phyloP scores from a whole-genome alignment of 2,113 vertebrate species.

The Geococcyx californianus region DNA sequence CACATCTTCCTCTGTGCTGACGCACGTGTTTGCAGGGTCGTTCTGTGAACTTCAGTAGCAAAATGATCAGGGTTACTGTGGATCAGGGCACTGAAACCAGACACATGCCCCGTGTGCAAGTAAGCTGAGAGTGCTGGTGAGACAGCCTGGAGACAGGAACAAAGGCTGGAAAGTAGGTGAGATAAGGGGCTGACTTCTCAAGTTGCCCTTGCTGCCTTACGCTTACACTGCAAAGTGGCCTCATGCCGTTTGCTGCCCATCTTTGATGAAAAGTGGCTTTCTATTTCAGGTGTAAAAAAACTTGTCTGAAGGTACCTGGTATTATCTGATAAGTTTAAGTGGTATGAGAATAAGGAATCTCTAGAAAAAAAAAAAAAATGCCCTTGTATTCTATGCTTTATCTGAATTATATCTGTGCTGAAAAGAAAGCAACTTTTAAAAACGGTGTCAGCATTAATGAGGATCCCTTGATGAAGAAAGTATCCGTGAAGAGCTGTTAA shows the following conservation, averaged over 20 bases:
- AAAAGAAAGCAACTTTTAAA: not conserved
- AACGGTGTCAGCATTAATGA: not conserved
- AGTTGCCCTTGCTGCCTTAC: not conserved
- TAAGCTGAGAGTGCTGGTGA: not conserved
- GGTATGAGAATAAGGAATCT: not conserved
- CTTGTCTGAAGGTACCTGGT: not conserved
- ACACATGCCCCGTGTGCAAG: accelerated
- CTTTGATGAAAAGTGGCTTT: not conserved
- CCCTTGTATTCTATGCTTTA: not conserved
- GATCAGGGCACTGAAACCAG: not conserved
- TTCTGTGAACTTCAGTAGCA: not conserved
- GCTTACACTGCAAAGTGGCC: not conserved
- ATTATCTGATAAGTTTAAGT: not conserved
- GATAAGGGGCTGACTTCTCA: not conserved
- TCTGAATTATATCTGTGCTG: not conserved
- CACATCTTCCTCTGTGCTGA: not conserved
- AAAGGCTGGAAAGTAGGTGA: not conserved
- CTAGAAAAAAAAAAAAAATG: accelerated
- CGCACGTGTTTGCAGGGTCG: accelerated
- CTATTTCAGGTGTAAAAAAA: not conserved
- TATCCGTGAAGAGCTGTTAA: not conserved
- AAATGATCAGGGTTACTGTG: not conserved
- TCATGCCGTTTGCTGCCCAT: not conserved
- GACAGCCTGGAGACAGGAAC: not conserved
- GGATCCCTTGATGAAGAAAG: not conserved